Conservation (phyloP, 37 sponge, comb jelly and placozoan genomes). For the Chondrosia reniformis region DNA sequence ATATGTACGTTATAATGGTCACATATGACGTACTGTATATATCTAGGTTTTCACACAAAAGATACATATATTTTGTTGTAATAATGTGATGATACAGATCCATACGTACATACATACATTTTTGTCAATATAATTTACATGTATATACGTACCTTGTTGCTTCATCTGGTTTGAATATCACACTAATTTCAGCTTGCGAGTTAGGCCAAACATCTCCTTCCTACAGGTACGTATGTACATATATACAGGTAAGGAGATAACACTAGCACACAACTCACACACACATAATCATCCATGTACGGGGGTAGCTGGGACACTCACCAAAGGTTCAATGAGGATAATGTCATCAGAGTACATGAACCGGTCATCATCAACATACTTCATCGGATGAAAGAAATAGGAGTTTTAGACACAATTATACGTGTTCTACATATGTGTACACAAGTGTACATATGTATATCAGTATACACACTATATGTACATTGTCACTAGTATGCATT, state of each 20-base stretch:
- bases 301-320: slow-evolving; percentile 14
- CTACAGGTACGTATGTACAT: slow-evolving; percentile 20
- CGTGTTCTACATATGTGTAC: not conserved
- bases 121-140: no score
- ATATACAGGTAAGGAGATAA: not conserved
- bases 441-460: not conserved
- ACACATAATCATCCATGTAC: not conserved
- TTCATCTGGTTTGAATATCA: slow-evolving; percentile 80
- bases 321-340: slow-evolving; percentile 83
- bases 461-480: not conserved
- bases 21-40: no score
- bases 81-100: no score
- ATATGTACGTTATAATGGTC: slow-evolving; percentile 12
- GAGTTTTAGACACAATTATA: not conserved
- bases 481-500: not conserved
- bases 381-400: not conserved
- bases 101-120: no score
- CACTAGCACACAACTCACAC: not conserved
- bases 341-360: slow-evolving; percentile 80
- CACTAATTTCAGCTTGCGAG: slow-evolving; percentile 78
- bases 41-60: no score
- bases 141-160: slow-evolving; percentile 51
- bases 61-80: no score
- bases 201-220: slow-evolving; percentile 98
- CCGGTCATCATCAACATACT: slow-evolving; percentile 64